Evolutionary conservation across 2,888 invertebrate genomes (phyloP).

Genomic region (Dynastes hyllus): DNA sequence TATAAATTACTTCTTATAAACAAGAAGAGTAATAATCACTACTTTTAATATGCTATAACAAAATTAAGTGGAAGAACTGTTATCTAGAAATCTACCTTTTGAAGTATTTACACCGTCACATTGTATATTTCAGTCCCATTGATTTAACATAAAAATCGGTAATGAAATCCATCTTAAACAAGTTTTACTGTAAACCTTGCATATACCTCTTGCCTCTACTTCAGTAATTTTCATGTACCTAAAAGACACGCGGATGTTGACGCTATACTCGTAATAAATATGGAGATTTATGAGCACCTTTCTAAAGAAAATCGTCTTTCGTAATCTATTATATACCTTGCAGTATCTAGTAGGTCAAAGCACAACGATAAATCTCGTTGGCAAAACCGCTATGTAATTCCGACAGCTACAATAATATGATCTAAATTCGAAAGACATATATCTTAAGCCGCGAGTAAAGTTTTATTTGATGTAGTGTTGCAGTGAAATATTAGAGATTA

Average conservation of each 20-base stretch:
- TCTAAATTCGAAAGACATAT: constrained; percentile 30
- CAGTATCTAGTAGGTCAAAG: constrained; percentile 39
- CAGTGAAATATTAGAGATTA: constrained; percentile 24
- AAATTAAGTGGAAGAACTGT: too few species aligned
- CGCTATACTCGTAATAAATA: constrained; percentile 21
- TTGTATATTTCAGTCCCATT: too few species aligned
- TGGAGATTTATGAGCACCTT: constrained; percentile 36
- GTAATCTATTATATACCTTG: constrained; percentile 35
- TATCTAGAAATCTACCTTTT: too few species aligned
- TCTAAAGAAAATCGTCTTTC: constrained; percentile 33
- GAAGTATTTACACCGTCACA: too few species aligned
- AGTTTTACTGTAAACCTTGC: too few species aligned
- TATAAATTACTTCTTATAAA: too few species aligned
- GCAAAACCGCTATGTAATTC: constrained; percentile 35
- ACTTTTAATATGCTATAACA: too few species aligned
- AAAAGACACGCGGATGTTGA: constrained; percentile 20
- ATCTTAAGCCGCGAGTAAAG: constrained; percentile 9
- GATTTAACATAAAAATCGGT: too few species aligned
- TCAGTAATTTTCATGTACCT: not conserved
- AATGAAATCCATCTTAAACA: too few species aligned
- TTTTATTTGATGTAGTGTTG: constrained; percentile 11
- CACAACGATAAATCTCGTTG: constrained; percentile 35
- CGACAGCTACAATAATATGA: constrained; percentile 37
- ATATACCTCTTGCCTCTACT: not conserved
- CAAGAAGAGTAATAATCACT: too few species aligned